phyloP scores from a whole-genome alignment of 2,797 vertebrate species.

The Anguilla marmorata region DNA sequence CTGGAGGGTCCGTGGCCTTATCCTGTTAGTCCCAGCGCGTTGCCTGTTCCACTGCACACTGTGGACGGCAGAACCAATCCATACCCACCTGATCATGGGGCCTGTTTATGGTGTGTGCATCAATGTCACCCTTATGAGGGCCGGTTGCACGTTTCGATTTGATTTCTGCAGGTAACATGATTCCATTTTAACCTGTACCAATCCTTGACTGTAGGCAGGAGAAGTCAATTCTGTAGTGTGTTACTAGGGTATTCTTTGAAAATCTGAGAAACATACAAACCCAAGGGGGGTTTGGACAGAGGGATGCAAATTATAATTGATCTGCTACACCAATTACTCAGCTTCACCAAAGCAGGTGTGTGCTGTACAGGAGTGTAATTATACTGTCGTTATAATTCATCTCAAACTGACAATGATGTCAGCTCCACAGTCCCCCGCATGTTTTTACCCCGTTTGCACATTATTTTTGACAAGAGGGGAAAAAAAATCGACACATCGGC shows the following conservation, averaged over 20 bases:
- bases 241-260: not conserved
- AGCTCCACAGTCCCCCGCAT: not conserved
- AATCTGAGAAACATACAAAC: not conserved
- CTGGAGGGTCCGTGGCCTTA: not conserved
- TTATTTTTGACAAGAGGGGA: conserved; percentile 6
- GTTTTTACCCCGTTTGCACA: not conserved
- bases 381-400: conserved; percentile 44
- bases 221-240: not conserved
- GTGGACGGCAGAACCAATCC: conserved; percentile 61
- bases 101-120: conserved; percentile 67
- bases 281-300: conserved; percentile 21
- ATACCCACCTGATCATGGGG: conserved; percentile 54
- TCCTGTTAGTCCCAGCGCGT: not conserved
- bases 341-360: conserved; percentile 43
- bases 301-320: conserved; percentile 51
- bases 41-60: conserved; percentile 21
- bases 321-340: conserved; percentile 56
- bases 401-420: conserved; percentile 11
- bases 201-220: not conserved
- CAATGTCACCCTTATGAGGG: conserved; percentile 39
- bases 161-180: conserved; percentile 70
- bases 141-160: conserved; percentile 58
- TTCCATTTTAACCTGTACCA: conserved; percentile 4
- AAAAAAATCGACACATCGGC: not conserved
- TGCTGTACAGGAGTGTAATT: conserved; percentile 41